Base-by-base conservation (phyloP, 2,888 invertebrate genomes). In the Amblyteles armatorius region DNA sequence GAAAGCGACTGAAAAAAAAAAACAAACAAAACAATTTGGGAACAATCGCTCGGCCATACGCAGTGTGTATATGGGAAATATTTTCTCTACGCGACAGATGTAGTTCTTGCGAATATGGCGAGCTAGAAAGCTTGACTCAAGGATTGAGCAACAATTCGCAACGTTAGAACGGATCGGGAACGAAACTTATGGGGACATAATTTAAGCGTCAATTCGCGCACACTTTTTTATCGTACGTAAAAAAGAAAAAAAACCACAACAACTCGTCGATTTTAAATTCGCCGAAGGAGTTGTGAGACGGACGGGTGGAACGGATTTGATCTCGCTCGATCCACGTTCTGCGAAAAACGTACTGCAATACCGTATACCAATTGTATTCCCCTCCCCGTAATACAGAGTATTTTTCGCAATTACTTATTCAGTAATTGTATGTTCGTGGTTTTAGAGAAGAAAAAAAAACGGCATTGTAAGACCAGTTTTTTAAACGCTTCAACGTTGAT, bases 341-440 rank as follows among this genome's bases (percentile, higher is more conserved):
- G 22, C n/a, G 3, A 26, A 33, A 36, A 40, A 36, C 52, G 50
- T 76, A 76, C 22, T n/a, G 19, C 55, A 19, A 65, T 36, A 77
- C 67, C 67, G n/a, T n/a, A n/a, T 77, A 74, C 76, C 50, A 29
- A 76, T 68, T 81, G 77, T 81, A 81, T 81, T 81, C 60, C 55
- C 48, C 52, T 52, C 40, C 77, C 36, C 40, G 44, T 60, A 76
- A 81, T 77, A 48, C 77, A 81, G 69, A 81, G 68, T 68, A 81
- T 81, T 67, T 81, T 81, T 77, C 60, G 40, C 81, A 77, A 81
- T 81, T 69, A 69, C 57, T 67, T 55, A 65, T 19, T 3, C 13
- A 6, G 65, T 80, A 80, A 73, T 80, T 80, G 80, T 22, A 40
- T 50, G 7, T 77, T 52, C 11, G 16, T 40, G 29, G 29, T 33